Base-by-base conservation (phyloP, 1,140 invertebrate species). In the Spodoptera frugiperda region DNA sequence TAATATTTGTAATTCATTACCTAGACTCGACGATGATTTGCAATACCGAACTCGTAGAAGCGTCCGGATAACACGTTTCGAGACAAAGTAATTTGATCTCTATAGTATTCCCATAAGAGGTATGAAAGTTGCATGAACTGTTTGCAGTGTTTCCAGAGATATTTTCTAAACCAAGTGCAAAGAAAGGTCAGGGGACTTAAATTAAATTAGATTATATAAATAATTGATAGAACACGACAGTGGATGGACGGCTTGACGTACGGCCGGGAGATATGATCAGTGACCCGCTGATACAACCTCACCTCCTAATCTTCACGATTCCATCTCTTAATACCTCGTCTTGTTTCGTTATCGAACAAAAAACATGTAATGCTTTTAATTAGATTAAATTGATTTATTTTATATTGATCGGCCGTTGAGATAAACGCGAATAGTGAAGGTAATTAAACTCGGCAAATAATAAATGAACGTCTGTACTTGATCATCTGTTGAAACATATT, bases 331-430 rank as follows among this genome's bases (percentile, higher is more conserved):
- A 91, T 91, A 91, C 86, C 87, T 89, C 87, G 82, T 91, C 91
- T 93, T 93, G 89, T 92, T 92, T 91, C 87, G 89, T 87, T 88
- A 77, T 81, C 86, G 86, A 88, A 92, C 89, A 92, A 93, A 93
- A 92, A 92, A 93, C 84, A 89, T 92, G 90, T 92, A 93, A 94
- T 89, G 90, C 91, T 91, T 94, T 94, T 94, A 94, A 94, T 94
- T 94, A 94, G 89, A 93, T 92, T 92, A 91, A 93, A 93, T 93
- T 93, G 92, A 93, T 94, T 93, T 92, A 91, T 91, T 90, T 84
- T 88, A 82, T 87, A 87, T 86, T 83, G 90, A 92, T 91, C 89
- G 85, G 76, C 68, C 78, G 76, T 82, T 73, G 65, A 84, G 91
- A 92, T 92, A 91, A 84, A 61, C 67, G 49, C 75, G 72, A 79